phyloP scores from a whole-genome alignment of 1,140 invertebrate species.

The Rhagoletis pomonella region DNA sequence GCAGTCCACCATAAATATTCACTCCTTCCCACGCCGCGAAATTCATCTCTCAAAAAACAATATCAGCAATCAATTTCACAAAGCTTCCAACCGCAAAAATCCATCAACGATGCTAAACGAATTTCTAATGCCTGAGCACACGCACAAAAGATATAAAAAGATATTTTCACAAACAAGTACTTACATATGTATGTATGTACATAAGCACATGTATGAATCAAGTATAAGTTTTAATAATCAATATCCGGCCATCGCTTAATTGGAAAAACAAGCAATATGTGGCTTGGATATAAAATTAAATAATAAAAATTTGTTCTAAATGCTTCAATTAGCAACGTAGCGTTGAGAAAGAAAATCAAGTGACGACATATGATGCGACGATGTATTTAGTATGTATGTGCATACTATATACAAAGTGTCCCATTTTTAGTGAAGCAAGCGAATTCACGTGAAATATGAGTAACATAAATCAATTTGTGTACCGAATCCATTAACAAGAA shows the following conservation, averaged over 20 bases:
- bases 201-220: too few species aligned
- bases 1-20: too few species aligned
- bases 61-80: background rate
- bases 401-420: too few species aligned
- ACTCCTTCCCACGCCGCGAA: background rate
- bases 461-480: conserved; percentile 13
- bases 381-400: background rate
- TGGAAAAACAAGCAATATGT: background rate
- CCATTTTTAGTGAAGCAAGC: too few species aligned
- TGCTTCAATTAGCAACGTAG: background rate
- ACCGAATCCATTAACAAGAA: background rate
- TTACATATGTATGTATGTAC: background rate
- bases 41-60: conserved; percentile 14
- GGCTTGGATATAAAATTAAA: background rate
- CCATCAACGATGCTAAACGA: background rate
- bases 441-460: too few species aligned
- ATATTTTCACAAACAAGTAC: background rate
- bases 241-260: conserved; percentile 14
- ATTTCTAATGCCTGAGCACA: background rate
- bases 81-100: conserved; percentile 18
- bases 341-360: too few species aligned
- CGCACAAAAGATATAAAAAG: background rate
- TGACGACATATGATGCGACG: background rate
- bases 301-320: conserved; percentile 13
- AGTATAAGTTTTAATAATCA: conserved; percentile 20